phyloP scores from a whole-genome alignment of 2,113 vertebrate species.

The Ardeotis arabs region DNA sequence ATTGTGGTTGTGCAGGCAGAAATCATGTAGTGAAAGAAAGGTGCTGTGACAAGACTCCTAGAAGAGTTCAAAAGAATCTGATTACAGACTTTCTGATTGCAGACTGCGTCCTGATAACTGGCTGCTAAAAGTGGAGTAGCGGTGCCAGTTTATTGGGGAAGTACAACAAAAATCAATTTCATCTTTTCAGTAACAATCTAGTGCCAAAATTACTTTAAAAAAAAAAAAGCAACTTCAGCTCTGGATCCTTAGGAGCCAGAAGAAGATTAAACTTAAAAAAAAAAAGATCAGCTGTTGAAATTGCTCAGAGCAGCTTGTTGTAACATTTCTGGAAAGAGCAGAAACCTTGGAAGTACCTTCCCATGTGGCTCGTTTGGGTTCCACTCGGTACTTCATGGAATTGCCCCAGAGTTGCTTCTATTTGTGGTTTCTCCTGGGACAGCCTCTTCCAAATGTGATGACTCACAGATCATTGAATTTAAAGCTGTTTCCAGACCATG shows the following conservation, averaged over 20 bases:
- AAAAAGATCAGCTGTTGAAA: not conserved
- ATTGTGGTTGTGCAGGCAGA: conserved; percentile 39
- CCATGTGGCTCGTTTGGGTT: not conserved
- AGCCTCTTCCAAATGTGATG: not conserved
- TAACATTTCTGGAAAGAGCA: not conserved
- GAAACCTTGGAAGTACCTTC: not conserved
- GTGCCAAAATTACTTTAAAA: not conserved
- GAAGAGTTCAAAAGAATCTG: conserved; percentile 42
- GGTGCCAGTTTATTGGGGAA: not conserved
- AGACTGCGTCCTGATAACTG: not conserved
- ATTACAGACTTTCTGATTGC: conserved; percentile 43
- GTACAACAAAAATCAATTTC: not conserved
- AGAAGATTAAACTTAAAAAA: not conserved
- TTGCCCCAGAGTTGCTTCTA: not conserved
- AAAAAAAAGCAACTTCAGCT: not conserved
- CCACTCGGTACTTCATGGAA: not conserved
- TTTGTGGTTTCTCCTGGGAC: not conserved
- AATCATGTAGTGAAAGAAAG: not conserved
- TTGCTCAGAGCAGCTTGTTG: not conserved
- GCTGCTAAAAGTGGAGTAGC: not conserved
- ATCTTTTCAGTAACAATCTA: not conserved
- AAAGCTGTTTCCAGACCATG: not conserved
- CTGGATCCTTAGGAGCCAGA: not conserved
- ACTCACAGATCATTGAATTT: not conserved
- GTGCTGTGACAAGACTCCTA: not conserved